These are phyloP conservation scores for Drosophila buzzatii DNA, from an alignment of 2,888 invertebrate genomes.

Conservation along the genomic window DNA sequence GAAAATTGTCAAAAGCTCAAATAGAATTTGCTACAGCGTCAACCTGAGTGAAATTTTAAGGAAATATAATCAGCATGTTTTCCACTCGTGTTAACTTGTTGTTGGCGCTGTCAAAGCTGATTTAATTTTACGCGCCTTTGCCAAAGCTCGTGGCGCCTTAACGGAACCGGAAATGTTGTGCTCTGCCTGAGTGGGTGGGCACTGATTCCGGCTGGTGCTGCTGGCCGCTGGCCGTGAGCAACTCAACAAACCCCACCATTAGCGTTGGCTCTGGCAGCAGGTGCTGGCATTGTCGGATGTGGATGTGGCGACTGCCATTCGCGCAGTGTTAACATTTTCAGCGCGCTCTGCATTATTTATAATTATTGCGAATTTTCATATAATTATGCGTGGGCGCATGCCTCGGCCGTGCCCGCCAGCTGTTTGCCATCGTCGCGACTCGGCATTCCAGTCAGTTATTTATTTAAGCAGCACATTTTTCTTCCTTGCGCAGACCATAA, in stretches of 20 bases:
- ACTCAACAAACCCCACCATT: conserved; percentile 25
- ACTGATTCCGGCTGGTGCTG: conserved; percentile 3
- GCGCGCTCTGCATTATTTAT: conserved; percentile 70
- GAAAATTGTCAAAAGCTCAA: conserved; percentile 20
- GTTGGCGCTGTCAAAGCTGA: conserved; percentile 40
- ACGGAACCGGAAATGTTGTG: conserved; percentile 56
- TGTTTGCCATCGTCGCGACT: conserved; percentile 23
- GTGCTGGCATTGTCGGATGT: conserved; percentile 59
- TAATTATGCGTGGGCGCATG: conserved; percentile 75
- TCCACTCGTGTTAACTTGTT: conserved; percentile 22
- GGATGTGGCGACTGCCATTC: conserved; percentile 50
- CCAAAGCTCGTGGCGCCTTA: conserved; percentile 29
- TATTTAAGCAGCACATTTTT: conserved; percentile 63
- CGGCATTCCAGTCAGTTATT: conserved; percentile 60
- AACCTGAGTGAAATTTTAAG: conserved; percentile 15
- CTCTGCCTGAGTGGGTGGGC: conserved; percentile 44
- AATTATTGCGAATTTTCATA: conserved; percentile 78
- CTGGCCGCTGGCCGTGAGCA: background rate
- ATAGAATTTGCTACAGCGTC: conserved; percentile 15
- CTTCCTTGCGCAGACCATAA: conserved; percentile 55
- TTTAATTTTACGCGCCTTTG: conserved; percentile 57
- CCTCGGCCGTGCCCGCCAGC: conserved; percentile 19
- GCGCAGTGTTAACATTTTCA: conserved; percentile 45
- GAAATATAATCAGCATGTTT: conserved; percentile 43
- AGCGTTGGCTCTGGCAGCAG: conserved; percentile 25